Conservation (phyloP, 1,140 invertebrate genomes). For the Drosophila mauritiana region DNA sequence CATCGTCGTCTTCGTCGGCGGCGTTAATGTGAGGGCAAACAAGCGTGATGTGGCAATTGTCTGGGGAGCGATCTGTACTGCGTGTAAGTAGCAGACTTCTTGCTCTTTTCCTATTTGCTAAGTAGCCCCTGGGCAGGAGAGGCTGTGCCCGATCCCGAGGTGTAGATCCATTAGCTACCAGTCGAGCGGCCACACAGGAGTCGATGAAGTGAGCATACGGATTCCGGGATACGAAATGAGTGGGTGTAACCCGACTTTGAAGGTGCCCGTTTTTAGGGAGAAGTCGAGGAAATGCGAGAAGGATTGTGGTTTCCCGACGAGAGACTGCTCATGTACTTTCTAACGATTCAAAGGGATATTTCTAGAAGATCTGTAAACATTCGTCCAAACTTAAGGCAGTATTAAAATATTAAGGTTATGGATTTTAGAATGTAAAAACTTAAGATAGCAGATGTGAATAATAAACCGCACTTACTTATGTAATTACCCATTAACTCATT, state of each 20-base stretch:
- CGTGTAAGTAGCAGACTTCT: constrained; percentile 3
- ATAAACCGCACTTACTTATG: neutral
- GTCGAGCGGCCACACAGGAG: constrained; percentile 28
- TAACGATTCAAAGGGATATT: neutral
- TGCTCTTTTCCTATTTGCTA: constrained; percentile 39
- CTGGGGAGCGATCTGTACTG: constrained; percentile 55
- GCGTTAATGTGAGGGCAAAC: constrained; percentile 78
- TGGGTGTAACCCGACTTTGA: constrained; percentile 41
- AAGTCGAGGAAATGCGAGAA: constrained; percentile 9
- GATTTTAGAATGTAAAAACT: no score
- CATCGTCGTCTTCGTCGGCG: constrained; percentile 46
- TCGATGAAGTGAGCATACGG: neutral
- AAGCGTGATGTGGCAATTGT: constrained; percentile 81
- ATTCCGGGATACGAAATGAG: constrained; percentile 3
- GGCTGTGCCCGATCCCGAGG: constrained; percentile 38
- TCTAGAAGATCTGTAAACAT: neutral
- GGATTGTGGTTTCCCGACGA: constrained; percentile 3
- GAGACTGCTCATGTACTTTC: neutral
- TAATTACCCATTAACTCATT: neutral
- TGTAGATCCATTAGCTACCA: constrained; percentile 79
- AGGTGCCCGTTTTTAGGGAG: constrained; percentile 1
- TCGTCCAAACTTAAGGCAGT: no score
- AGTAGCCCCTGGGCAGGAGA: constrained; percentile 48
- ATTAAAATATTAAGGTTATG: no score
- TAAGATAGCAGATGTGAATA: neutral